These are phyloP conservation scores for Acanthurus tractus DNA, from an alignment of 2,797 vertebrate genomes.

Conservation along the genomic window DNA sequence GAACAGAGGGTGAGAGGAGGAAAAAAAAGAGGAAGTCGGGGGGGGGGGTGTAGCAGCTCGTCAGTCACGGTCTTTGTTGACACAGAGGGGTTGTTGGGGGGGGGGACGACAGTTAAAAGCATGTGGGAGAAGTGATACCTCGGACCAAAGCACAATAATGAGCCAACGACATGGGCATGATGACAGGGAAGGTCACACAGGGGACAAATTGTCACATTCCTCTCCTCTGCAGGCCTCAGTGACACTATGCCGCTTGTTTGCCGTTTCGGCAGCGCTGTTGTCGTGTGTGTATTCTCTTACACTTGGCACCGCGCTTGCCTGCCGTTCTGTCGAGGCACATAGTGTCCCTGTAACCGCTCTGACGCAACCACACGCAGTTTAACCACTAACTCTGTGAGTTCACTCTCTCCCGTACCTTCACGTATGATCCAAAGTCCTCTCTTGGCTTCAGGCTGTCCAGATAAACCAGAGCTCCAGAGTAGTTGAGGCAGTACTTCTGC, in stretches of 20 bases:
- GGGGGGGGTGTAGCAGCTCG: constrained; percentile 23
- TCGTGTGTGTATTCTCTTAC: constrained; percentile 22
- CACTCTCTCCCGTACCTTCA: constrained; percentile 86
- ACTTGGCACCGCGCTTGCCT: constrained; percentile 29
- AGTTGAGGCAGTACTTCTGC: constrained; percentile 95
- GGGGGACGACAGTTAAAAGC: constrained; percentile 11
- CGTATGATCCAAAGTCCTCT: constrained; percentile 91
- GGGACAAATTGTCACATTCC: constrained; percentile 59
- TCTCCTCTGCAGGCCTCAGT: constrained; percentile 15
- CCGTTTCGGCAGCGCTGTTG: no score
- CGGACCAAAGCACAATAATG: constrained; percentile 20
- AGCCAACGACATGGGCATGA: constrained; percentile 4
- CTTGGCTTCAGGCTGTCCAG: constrained; percentile 91
- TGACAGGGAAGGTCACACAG: constrained; percentile 42
- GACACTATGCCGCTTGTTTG: constrained; percentile 27
- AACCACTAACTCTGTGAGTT: not conserved
- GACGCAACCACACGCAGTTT: constrained; percentile 24
- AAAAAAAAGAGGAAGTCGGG: constrained; percentile 41
- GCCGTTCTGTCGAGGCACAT: constrained; percentile 46
- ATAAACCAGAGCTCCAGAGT: constrained; percentile 90
- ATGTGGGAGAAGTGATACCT: constrained; percentile 36
- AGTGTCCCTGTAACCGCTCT: constrained; percentile 22
- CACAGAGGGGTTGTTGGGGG: not conserved
- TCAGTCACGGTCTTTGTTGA: constrained; percentile 19
- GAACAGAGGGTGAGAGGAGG: constrained; percentile 16